Evolutionary conservation across 2,113 vertebrate genomes (phyloP).

Genomic region (Theristicus caerulescens): DNA sequence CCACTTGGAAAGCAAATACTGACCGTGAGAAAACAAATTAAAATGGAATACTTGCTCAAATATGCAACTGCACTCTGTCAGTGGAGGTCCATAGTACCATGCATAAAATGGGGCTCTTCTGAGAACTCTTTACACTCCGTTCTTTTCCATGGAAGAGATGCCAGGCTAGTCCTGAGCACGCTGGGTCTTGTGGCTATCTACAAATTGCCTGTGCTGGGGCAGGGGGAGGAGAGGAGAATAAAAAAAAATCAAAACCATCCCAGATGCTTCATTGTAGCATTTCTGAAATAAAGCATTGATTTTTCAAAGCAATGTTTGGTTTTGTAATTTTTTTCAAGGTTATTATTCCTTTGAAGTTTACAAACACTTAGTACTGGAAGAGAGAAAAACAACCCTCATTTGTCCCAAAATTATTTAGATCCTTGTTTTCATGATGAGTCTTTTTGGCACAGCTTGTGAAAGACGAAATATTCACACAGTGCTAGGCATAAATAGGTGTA

Average conservation of each 20-base stretch:
- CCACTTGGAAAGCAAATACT: neutral
- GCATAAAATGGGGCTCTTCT: neutral
- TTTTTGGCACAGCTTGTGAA: neutral
- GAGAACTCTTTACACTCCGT: neutral
- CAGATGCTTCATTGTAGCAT: neutral
- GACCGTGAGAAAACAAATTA: neutral
- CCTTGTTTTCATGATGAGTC: neutral
- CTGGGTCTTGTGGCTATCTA: neutral
- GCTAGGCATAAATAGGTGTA: neutral
- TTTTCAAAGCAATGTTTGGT: neutral
- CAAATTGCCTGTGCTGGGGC: neutral
- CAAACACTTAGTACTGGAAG: neutral
- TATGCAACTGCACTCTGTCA: neutral
- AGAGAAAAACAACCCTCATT: neutral
- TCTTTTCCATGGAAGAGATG: neutral
- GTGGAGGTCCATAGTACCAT: neutral
- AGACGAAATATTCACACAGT: conserved; percentile 3
- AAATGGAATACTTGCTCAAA: neutral
- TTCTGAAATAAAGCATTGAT: neutral
- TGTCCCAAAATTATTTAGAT: neutral
- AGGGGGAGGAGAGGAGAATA: too few species aligned
- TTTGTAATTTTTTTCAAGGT: neutral
- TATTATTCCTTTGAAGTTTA: neutral
- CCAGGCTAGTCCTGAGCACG: neutral
- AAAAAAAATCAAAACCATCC: neutral